Evolutionary conservation across 1,140 invertebrate genomes (phyloP).

Genomic region (Rhagoletis zephyria): DNA sequence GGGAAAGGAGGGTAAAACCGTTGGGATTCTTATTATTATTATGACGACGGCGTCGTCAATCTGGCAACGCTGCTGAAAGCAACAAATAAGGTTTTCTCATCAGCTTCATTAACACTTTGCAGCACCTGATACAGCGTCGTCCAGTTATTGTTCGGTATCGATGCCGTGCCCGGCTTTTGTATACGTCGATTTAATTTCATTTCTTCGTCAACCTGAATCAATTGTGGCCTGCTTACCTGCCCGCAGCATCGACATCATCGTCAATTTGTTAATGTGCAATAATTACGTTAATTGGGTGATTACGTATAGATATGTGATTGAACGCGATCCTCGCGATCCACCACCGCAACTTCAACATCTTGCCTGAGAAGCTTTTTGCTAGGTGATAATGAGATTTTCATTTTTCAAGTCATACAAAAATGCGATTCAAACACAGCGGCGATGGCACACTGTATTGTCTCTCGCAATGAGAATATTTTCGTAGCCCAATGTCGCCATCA

Average conservation of each 20-base stretch:
- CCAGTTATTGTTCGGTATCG: background rate
- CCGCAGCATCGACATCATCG: background rate
- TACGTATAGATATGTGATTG: background rate
- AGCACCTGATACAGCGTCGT: background rate
- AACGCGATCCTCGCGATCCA: background rate
- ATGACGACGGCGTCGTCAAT: no score
- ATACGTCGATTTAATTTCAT: background rate
- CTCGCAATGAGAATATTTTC: background rate
- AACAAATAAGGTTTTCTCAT: slow-evolving; percentile 18
- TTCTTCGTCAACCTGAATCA: background rate
- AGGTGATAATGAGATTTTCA: slow-evolving; percentile 20
- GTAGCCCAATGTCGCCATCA: background rate
- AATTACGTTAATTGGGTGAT: slow-evolving; percentile 44
- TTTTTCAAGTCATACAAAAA: slow-evolving; percentile 12
- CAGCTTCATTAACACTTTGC: slow-evolving; percentile 35
- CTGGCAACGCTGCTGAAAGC: background rate
- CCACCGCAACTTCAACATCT: background rate
- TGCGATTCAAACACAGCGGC: background rate
- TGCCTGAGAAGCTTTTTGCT: background rate
- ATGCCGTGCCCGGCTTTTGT: background rate
- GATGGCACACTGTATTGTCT: background rate
- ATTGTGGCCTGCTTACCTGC: background rate
- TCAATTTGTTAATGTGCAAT: slow-evolving; percentile 31
- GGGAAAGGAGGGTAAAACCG: no score
- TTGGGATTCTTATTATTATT: no score